Base-by-base conservation (phyloP, 1,140 invertebrate species). In the Aphelenchoides avenae region DNA sequence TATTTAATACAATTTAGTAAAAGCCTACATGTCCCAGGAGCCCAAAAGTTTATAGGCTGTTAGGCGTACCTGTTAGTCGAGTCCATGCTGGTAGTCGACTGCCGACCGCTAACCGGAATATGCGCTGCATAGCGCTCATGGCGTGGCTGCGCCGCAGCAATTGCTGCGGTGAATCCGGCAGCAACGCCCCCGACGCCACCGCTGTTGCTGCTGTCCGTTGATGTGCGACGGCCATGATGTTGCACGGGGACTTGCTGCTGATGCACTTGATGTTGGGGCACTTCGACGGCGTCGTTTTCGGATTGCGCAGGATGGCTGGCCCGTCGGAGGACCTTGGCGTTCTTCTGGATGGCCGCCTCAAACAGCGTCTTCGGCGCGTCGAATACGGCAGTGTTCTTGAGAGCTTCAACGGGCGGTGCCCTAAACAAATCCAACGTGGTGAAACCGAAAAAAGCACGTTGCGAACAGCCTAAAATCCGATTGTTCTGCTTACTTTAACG, bases 91-190 rank as follows among this genome's bases (percentile, higher is more conserved):
- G 70, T 68, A 3, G 64, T 48, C 5, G 71, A 75, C 43, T 75
- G 71, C 20, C 73, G 52, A 13, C 71, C 73, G 26, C 57, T 57
- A 6, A 74, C 44, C 9, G 71, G 70, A 60, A 74, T 74, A 59
- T 74, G 73, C 7, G 71, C 71, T 3, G 71, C 71, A 51, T 74
- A 74, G 15, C 71, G 47, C 49, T 76, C 71, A 22, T 57, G 65
- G 27, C 60, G 63, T 5, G n/a, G n/a, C 5, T 41, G 64, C 26
- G 52, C 47, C 30, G 47, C 52, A n/a, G 69, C 43, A 18, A 52
- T 15, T 37, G 65, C 67, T 11, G 42, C 44, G 3, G 56, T 26
- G 39, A 71, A 65, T n/a, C 33, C 27, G 31, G 15, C 27, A 30
- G 49, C 13, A 31, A 55, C 30, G 20, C 33, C 33, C 37, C 7